Evolutionary conservation across 2,888 invertebrate species (phyloP).

Genomic region (Drosophila pegasa): DNA sequence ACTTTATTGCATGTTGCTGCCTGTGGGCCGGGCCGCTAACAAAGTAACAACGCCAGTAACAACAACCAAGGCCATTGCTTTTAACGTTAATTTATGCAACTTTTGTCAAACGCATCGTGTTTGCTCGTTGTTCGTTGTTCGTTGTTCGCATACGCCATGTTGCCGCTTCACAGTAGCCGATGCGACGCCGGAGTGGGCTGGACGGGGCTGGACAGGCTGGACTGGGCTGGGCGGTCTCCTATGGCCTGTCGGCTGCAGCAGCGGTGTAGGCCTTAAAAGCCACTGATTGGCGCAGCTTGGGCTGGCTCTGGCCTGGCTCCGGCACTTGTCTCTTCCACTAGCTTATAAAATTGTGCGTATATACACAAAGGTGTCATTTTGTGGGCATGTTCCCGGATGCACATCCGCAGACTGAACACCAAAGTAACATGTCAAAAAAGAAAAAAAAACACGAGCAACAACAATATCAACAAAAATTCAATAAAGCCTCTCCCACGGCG

Average conservation of each 20-base stretch:
- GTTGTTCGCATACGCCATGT: slow-evolving; percentile 42
- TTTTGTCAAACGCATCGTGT: slow-evolving; percentile 72
- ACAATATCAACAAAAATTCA: slow-evolving; percentile 60
- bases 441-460: slow-evolving; percentile 1
- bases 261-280: slow-evolving; percentile 31
- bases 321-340: slow-evolving; percentile 18
- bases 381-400: slow-evolving; percentile 54
- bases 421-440: slow-evolving; percentile 34
- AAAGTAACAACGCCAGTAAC: slow-evolving; percentile 63
- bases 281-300: slow-evolving; percentile 53
- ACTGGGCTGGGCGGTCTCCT: slow-evolving; percentile 18
- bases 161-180: slow-evolving; percentile 37
- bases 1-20: slow-evolving; percentile 74
- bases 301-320: too few relatives aligned
- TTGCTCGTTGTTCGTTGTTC: slow-evolving; percentile 30
- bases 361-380: slow-evolving; percentile 39
- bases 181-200: slow-evolving; percentile 23
- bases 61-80: slow-evolving; percentile 64
- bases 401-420: slow-evolving; percentile 59
- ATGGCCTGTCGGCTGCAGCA: slow-evolving; percentile 10
- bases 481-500: slow-evolving; percentile 40
- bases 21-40: slow-evolving; percentile 53
- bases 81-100: slow-evolving; percentile 81
- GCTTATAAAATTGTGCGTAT: slow-evolving; percentile 23
- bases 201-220: too few relatives aligned